Base-by-base conservation (phyloP, 1,140 invertebrate genomes). In the Monochamus saltuarius region DNA sequence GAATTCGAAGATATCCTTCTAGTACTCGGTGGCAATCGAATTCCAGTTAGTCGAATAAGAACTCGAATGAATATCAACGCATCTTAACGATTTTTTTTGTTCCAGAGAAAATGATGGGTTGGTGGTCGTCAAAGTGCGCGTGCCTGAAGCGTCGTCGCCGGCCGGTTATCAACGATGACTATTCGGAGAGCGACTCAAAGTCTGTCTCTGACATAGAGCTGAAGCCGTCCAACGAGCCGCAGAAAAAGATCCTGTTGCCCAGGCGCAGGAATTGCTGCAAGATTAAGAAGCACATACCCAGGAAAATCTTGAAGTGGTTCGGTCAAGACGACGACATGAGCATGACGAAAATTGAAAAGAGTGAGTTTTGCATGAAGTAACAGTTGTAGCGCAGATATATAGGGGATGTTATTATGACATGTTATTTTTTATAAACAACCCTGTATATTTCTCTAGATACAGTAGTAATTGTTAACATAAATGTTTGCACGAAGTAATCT, bases 281-380 rank as follows among this genome's bases (percentile, higher is more conserved):
- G 45, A 39, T 66, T 10, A 40, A 61, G 35, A 56, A 58, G 39
- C 52, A 60, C 14, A 65, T 70, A 38, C 68, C 68, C 7, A 66
- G 67, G 42, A 67, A 57, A 19, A 65, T 70, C 3, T 49, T 67
- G 37, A 60, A 56, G 42, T 70, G 68, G 47, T 65, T 70, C 42
- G 61, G 63, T 29, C 69, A 72, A 35, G 67, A 73, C 65, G 67
- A 73, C 64, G 82, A 83, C 62, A 81, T 84, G 70, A 85, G 84
- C 76, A 86, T 86, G 82, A 85, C 85, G 8, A 85, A 85, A 73
- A 83, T 84, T 50, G 85, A 87, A 75, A 80, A 84, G 79, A 85
- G 86, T 87, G 75, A 85, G 86, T 86, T 61, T 39, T 43, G 8
- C n/a, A 29, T 49, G 14, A 22, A 40, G 4, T 39, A 14, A 9